Evolutionary conservation across 2,113 vertebrate species (phyloP).

Genomic region (Murina feae): DNA sequence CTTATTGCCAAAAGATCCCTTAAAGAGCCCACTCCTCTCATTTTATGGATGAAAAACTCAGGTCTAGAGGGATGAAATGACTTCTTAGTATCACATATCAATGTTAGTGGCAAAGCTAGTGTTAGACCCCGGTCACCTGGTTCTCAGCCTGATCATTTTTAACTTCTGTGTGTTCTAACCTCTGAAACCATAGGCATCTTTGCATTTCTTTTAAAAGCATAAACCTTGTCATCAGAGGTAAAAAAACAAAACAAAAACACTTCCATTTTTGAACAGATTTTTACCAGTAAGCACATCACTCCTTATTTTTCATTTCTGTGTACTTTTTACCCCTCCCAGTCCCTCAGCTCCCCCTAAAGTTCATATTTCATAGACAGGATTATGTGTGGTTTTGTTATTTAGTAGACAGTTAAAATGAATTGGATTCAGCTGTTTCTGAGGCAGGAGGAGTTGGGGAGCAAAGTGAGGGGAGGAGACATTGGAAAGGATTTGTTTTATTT

Average conservation of each 20-base stretch:
- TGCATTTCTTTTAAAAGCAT: conserved; percentile 9
- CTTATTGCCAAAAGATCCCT: background rate
- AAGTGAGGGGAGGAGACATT: background rate
- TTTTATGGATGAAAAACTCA: background rate
- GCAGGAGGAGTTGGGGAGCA: background rate
- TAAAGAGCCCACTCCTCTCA: background rate
- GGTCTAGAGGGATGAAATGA: background rate
- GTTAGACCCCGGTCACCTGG: background rate
- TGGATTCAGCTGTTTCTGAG: conserved; percentile 54
- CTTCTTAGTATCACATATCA: background rate
- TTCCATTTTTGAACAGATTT: background rate
- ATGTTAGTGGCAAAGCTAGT: background rate
- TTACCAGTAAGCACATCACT: background rate
- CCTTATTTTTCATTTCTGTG: conserved; percentile 7
- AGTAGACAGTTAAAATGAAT: conserved; percentile 43
- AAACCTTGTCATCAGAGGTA: background rate
- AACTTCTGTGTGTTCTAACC: background rate
- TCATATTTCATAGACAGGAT: background rate
- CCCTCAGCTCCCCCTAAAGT: background rate
- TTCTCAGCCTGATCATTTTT: background rate
- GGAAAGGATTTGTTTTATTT: conserved; percentile 10
- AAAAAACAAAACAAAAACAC: background rate
- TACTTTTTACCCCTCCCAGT: background rate
- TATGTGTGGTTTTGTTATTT: conserved; percentile 44
- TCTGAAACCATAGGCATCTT: background rate